Base-by-base conservation (phyloP, 37 sponge, comb jelly and placozoan species). In the Amphimedon queenslandica region DNA sequence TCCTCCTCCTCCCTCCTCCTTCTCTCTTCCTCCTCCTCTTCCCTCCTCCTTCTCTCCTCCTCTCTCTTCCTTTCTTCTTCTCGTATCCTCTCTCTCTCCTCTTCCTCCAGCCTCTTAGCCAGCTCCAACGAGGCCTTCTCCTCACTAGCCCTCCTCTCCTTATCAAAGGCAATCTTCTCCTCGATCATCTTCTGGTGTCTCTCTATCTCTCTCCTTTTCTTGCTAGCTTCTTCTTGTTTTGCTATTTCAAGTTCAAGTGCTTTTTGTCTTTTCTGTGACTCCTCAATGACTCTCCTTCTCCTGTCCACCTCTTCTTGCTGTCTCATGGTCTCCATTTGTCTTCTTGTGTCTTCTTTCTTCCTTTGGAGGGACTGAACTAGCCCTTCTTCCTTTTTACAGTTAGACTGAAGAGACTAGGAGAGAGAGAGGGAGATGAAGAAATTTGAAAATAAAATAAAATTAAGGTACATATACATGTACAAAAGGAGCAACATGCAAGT, bases 1-100 rank as follows among this genome's bases (percentile, higher is more conserved):
- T 87, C 78, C 40, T 57, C 31, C 88, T 77, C 89, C 42, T 47
- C 53, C 53, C 51, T 77, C 55, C 37, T 38, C 31, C 8, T 47
- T 18, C 13, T 13, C 53, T 47, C 13, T 47, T 18, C 13, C 53
- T 47, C 78, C 38, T 69, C 40, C 34, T 70, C 37, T 64, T 77
- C 53, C 53, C 51, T 77, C 55, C 37, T 38, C 31, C 8, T 47
- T 18, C 13, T 13, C 53, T 47, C 13, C 13, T 18, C 13, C 53
- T 47, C 53, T 47, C 53, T 47, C 53, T n/a, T n/a, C n/a, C n/a
- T n/a, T n/a, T n/a, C n/a, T n/a, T n/a, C n/a, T n/a, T n/a, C n/a
- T n/a, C n/a, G n/a, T n/a, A n/a, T n/a, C n/a, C n/a, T n/a, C n/a
- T n/a, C n/a, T n/a, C n/a, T n/a, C n/a, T n/a, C n/a, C n/a, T n/a